Evolutionary conservation across 2,888 invertebrate species (phyloP).

Genomic region (Pachydiplax longipennis): DNA sequence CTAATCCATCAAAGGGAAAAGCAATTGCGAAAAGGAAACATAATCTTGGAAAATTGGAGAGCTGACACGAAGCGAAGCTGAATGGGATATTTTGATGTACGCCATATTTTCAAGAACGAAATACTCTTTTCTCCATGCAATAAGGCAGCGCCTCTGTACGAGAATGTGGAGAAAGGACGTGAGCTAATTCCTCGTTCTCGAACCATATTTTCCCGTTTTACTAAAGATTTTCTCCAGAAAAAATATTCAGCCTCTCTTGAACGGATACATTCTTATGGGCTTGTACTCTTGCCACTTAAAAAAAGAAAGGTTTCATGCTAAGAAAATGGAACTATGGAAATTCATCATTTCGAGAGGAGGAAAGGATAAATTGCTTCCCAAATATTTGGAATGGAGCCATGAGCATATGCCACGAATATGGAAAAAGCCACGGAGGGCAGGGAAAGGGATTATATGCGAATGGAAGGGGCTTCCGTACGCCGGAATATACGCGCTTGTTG

Average conservation of each 20-base stretch:
- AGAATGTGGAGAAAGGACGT: too few relatives aligned
- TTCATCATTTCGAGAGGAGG: conserved; percentile 7
- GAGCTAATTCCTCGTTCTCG: too few relatives aligned
- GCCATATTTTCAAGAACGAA: too few relatives aligned
- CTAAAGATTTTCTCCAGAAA: neutral
- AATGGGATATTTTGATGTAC: too few relatives aligned
- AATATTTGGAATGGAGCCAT: conserved; percentile 36
- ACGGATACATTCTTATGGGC: neutral
- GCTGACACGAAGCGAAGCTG: too few relatives aligned
- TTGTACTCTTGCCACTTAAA: neutral
- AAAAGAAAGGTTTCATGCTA: neutral
- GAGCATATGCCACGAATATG: conserved; percentile 2
- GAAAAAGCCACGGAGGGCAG: neutral
- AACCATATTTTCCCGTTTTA: neutral
- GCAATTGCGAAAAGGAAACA: too few relatives aligned
- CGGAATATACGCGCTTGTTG: neutral
- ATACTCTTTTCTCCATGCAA: too few relatives aligned
- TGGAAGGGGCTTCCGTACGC: neutral
- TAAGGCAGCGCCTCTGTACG: too few relatives aligned
- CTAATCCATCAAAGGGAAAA: too few relatives aligned
- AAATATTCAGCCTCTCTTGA: neutral
- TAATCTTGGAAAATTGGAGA: too few relatives aligned
- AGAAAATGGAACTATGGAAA: neutral
- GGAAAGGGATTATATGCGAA: neutral
- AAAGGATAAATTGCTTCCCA: conserved; percentile 32